Base-by-base conservation (phyloP, 2,797 vertebrate species). In the Enteromius paludinosus region DNA sequence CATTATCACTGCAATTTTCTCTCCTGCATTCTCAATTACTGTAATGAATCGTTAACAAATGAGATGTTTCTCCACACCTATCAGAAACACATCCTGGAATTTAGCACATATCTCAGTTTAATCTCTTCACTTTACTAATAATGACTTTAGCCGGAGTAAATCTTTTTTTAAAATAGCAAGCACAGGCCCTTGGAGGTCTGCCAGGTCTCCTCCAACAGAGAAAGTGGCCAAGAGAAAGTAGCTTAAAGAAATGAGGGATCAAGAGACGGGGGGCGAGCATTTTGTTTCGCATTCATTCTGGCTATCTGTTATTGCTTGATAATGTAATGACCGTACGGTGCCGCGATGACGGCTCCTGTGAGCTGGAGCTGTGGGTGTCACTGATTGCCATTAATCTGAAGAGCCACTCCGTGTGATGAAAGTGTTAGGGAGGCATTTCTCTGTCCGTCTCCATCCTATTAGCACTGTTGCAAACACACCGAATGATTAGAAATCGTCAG, bases 121-220 rank as follows among this genome's bases (percentile, higher is more conserved):
- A 95, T 95, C 92, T 93, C 64, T 72, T 91, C 90, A 88, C 82
- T 89, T 89, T 90, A 86, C 88, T 93, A 93, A 94, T 94, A 94
- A 95, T 94, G 92, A 93, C 89, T 87, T 84, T 11, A 43, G 76
- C 91, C 83, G 82, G 90, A 93, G 92, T 94, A 92, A 94, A 95
- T 94, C 92, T 93, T 93, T 92, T 90, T 83, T 80, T 85, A 35
- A 81, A 83, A 86, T 72, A 54, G 70, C 72, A 66, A 65, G 28
- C 38, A 25, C 76, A 54, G 56, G 64, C 41, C 41, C 69, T 82
- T 88, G 86, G 87, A 72, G 38, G 20, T 56, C 15, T 15, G 79
- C 83, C 86, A 87, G 78, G 83, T 81, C 79, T 79, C 30, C 56
- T 82, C 65, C 74, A 35, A 43, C 70, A 75, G 62, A 75, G 23